A percentile compares a stretch with the other conserved stretches of the same genome.
Conservation (phyloP, 2,888 invertebrate genomes). For the Sepiola atlantica region DNA sequence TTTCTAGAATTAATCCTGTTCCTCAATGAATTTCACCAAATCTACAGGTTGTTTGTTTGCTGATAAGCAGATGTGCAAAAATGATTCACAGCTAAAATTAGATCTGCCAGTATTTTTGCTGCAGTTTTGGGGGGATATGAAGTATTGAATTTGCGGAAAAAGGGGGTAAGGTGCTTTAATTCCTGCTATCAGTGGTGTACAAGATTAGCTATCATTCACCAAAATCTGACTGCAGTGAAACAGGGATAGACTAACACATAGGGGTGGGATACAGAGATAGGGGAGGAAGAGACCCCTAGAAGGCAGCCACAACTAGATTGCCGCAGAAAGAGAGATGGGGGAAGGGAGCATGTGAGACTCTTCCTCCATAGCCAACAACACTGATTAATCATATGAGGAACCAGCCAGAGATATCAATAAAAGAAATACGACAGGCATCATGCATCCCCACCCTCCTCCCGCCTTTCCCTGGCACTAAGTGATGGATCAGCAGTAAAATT, state of each 20-base stretch:
- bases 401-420: slow-evolving; percentile 19
- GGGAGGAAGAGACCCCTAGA: background rate
- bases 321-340: background rate
- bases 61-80: background rate
- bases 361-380: slow-evolving; percentile 11
- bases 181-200: slow-evolving; percentile 6
- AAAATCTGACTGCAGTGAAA: background rate
- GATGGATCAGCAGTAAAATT: slow-evolving; percentile 22
- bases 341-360: slow-evolving; percentile 18
- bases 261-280: background rate
- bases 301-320: background rate
- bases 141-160: background rate
- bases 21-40: background rate
- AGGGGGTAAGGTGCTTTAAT: background rate
- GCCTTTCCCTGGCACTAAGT: background rate
- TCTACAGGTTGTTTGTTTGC: background rate
- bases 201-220: slow-evolving; percentile 11
- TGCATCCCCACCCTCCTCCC: background rate
- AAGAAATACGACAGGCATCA: background rate
- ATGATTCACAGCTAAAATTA: background rate
- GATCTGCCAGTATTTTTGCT: background rate
- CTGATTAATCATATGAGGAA: background rate
- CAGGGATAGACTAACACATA: background rate
- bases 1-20: background rate
- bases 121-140: background rate